A percentile compares a stretch with the other conserved stretches of the same genome.
Conservation (phyloP, 2,113 vertebrate species). For the Taurulus bubalis region DNA sequence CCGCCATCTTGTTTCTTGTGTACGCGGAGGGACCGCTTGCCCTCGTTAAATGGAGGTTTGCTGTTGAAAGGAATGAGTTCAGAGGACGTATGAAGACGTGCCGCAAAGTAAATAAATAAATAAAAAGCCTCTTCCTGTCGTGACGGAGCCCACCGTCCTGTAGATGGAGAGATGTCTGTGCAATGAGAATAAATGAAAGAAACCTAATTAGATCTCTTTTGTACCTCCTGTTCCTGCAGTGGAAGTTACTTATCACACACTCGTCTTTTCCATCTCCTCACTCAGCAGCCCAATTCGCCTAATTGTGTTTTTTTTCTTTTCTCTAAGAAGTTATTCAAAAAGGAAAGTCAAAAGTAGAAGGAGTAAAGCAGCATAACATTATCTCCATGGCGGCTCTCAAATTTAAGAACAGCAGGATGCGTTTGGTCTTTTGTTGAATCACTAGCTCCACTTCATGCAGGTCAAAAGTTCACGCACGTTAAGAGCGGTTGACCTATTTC, state of each 20-base stretch:
- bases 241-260: slow-evolving; percentile 4
- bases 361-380: slow-evolving; percentile 11
- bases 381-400: background rate
- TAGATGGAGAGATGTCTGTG: slow-evolving; percentile 24
- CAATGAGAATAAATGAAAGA: slow-evolving; percentile 21
- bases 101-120: slow-evolving; percentile 33
- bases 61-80: slow-evolving; percentile 70
- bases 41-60: slow-evolving; percentile 57
- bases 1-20: slow-evolving; percentile 77
- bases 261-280: slow-evolving; percentile 6
- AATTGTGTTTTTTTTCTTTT: slow-evolving; percentile 2
- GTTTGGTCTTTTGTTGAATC: slow-evolving; percentile 48
- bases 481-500: slow-evolving; percentile 81
- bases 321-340: background rate
- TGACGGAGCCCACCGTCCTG: background rate
- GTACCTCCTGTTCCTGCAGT: slow-evolving; percentile 8
- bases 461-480: slow-evolving; percentile 83
- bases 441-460: slow-evolving; percentile 63
- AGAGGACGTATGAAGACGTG: slow-evolving; percentile 45
- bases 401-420: slow-evolving; percentile 24
- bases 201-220: slow-evolving; percentile 20
- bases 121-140: background rate
- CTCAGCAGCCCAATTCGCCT: background rate
- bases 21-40: slow-evolving; percentile 30
- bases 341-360: background rate